These are phyloP conservation scores for Mythimna ferrago DNA, from an alignment of 2,888 invertebrate genomes.

Conservation along the genomic window DNA sequence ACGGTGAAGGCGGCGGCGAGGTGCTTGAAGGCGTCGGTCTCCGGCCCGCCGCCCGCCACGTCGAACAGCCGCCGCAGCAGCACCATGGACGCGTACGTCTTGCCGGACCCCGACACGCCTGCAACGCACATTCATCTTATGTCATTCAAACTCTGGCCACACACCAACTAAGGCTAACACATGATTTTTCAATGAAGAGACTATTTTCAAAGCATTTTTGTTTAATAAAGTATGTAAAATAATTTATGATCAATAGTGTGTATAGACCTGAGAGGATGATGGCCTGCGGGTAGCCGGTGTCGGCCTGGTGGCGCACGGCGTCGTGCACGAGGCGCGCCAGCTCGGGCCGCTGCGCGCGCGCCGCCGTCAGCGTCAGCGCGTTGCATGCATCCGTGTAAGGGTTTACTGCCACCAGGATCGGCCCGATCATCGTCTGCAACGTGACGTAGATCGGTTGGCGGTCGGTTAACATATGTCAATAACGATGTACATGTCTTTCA, in stretches of 20 bases:
- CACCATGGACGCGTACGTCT: conserved; percentile 98
- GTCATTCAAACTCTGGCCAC: background rate
- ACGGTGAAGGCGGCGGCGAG: conserved; percentile 98
- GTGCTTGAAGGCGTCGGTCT: conserved; percentile 99
- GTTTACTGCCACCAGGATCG: conserved; percentile 97
- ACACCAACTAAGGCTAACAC: background rate
- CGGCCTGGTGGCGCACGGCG: conserved; percentile 97
- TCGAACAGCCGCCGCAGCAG: conserved; percentile 97
- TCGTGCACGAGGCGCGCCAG: conserved; percentile 97
- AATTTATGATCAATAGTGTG: background rate
- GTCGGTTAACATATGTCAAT: background rate
- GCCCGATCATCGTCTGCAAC: conserved; percentile 97
- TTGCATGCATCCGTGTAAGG: conserved; percentile 97
- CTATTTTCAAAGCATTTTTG: background rate
- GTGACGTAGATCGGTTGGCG: background rate
- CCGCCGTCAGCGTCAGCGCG: conserved; percentile 95
- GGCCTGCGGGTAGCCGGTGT: conserved; percentile 98
- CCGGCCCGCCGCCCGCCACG: conserved; percentile 98
- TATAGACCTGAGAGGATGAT: conserved; percentile 95
- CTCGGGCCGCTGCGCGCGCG: conserved; percentile 95
- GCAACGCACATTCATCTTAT: conserved; percentile 41
- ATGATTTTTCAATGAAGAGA: background rate
- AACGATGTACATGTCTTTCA: background rate
- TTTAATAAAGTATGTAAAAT: background rate
- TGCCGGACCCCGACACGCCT: conserved; percentile 98